phyloP scores from a whole-genome alignment of 2,888 invertebrate species.

The Tinea pellionella region DNA sequence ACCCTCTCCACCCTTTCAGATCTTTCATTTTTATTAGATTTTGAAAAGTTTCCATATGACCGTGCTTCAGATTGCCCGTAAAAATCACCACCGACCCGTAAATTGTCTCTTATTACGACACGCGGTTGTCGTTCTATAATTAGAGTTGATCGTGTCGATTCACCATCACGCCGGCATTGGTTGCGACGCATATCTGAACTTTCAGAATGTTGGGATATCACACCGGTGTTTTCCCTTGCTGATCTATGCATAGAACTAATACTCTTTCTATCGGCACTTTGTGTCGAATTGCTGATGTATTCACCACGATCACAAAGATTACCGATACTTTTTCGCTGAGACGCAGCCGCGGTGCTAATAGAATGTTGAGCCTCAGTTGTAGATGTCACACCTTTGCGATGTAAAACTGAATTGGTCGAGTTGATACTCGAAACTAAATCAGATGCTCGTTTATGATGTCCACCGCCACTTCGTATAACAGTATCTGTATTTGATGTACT shows the following conservation, averaged over 20 bases:
- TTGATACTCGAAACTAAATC: slow-evolving; percentile 80
- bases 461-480: slow-evolving; percentile 23
- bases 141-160: slow-evolving; percentile 62
- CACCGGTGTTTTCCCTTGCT: slow-evolving; percentile 62
- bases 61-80: slow-evolving; percentile 79
- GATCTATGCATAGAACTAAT: slow-evolving; percentile 84
- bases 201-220: slow-evolving; percentile 64
- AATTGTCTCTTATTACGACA: slow-evolving; percentile 73
- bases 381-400: slow-evolving; percentile 77
- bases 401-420: slow-evolving; percentile 80
- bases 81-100: slow-evolving; percentile 78
- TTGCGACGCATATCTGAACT: slow-evolving; percentile 40
- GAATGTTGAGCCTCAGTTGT: slow-evolving; percentile 80
- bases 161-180: slow-evolving; percentile 58
- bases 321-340: slow-evolving; percentile 83
- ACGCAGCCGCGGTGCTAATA: slow-evolving; percentile 79
- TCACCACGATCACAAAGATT: slow-evolving; percentile 81
- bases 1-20: slow-evolving; percentile 68
- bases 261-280: slow-evolving; percentile 79
- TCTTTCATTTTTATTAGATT: slow-evolving; percentile 49
- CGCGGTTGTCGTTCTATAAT: slow-evolving; percentile 72
- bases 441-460: slow-evolving; percentile 79
- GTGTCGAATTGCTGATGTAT: slow-evolving; percentile 73
- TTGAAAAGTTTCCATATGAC: slow-evolving; percentile 76
- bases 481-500: slow-evolving; percentile 23